Evolutionary conservation across 2,888 invertebrate genomes (phyloP), one percentile per base, ranked within the genome.

Genomic region (Drosophila atripex): DNA sequence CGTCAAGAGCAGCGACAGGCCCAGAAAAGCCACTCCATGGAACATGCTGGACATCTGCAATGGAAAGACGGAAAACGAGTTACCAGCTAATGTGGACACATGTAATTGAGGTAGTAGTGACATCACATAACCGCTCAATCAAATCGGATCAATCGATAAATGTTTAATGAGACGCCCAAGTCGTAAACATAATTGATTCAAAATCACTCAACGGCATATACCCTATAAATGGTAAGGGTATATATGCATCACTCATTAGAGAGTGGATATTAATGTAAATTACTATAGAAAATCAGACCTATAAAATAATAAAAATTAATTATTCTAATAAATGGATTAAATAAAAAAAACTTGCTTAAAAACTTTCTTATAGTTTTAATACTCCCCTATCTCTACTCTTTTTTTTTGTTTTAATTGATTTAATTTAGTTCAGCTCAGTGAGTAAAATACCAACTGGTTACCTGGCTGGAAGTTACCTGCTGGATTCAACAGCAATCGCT

Each of bases 121-220:
- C 82, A 83, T 75, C 75, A 77, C 65, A 83, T 83, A 73, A 80
- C 41, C 32, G 38, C 52, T 73, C 75, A 82, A 83, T 83, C 88
- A 85, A 75, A 72, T 60, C 39, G 39, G 39, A 35, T 18, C 18
- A 18, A 41, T 41, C 50, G 59, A 87, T 85, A 84, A 85, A 82
- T 80, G 74, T 80, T 87, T 85, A 82, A 82, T 85, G 86, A 68
- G 74, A 68, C 61, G 55, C 14, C 53, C 50, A 41, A 77, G 64
- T 61, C 69, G 58, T 53, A 70, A 78, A 77, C 73, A 71, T 77
- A 80, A 80, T 84, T 84, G 86, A 69, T 60, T 54, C 64, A 77
- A 70, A 86, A 80, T 75, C 85, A 78, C 78, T 84, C 60, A 66
- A 56, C 47, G 45, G 21, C 12, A 4, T 16, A 64, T 70, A 53